phyloP scores from a whole-genome alignment of 2,888 invertebrate species.

The Meiosimyza decipiens region DNA sequence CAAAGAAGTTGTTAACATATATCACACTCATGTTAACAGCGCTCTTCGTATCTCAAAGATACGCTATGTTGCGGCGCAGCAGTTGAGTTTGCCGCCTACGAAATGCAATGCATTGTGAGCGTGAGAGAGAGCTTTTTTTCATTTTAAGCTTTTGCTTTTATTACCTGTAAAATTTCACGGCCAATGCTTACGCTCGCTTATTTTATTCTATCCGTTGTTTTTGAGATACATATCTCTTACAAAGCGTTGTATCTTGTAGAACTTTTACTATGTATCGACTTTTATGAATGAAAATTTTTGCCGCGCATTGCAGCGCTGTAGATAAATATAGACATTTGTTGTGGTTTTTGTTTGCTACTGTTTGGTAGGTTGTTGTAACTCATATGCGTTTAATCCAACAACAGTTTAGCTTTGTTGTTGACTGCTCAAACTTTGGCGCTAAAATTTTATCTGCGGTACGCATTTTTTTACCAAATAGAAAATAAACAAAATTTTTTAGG shows the following conservation, averaged over 20 bases:
- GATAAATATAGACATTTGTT: too few relatives aligned
- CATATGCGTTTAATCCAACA: too few relatives aligned
- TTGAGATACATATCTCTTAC: background rate
- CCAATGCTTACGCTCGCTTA: background rate
- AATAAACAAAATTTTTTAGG: too few relatives aligned
- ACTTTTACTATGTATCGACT: background rate
- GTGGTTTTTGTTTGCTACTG: too few relatives aligned
- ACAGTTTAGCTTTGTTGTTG: too few relatives aligned
- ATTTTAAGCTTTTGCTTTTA: conserved; percentile 5
- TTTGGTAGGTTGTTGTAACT: too few relatives aligned
- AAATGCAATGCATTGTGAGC: conserved; percentile 2
- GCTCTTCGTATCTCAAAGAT: conserved; percentile 10
- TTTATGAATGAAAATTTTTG: conserved; percentile 15
- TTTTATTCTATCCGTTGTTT: background rate
- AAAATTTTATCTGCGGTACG: too few relatives aligned
- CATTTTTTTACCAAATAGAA: too few relatives aligned
- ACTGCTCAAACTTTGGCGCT: too few relatives aligned
- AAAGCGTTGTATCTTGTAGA: background rate
- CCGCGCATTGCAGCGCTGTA: background rate
- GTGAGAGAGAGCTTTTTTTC: background rate
- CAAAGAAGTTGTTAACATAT: conserved; percentile 16
- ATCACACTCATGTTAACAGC: background rate
- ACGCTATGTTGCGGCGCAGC: background rate
- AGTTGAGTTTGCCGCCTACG: conserved; percentile 12
- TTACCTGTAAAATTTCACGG: conserved; percentile 11